phyloP scores from a whole-genome alignment of 2,797 vertebrate genomes.

The Pipistrellus nathusii region DNA sequence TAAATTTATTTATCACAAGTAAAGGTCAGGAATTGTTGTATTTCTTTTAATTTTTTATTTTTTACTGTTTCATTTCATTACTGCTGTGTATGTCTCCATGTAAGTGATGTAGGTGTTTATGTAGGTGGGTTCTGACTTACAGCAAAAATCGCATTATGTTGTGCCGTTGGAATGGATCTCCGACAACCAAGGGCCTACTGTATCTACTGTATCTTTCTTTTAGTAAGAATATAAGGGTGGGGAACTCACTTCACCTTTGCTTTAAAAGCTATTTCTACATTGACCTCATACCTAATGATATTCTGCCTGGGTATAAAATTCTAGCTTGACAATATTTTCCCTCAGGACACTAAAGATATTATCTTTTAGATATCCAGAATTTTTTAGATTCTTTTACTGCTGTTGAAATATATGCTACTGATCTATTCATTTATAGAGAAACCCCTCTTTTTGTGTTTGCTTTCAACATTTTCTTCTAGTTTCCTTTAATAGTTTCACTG shows the following conservation, averaged over 20 bases:
- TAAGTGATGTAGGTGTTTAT: no score
- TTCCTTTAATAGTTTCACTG: background rate
- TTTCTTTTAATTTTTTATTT: no score
- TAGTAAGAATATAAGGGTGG: background rate
- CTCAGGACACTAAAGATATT: background rate
- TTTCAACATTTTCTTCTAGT: constrained; percentile 13
- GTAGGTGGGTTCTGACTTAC: no score
- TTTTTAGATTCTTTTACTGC: background rate
- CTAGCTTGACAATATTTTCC: background rate
- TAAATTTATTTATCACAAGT: no score
- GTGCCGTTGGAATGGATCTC: no score
- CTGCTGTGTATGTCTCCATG: no score
- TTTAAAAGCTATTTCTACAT: background rate
- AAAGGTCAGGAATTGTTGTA: no score
- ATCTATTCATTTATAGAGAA: background rate
- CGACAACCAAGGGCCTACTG: no score
- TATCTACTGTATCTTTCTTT: background rate
- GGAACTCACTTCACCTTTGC: background rate
- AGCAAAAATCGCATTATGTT: no score
- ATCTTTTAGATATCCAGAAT: background rate
- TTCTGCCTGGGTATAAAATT: background rate
- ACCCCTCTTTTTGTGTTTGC: background rate
- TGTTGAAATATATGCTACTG: background rate
- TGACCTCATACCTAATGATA: background rate
- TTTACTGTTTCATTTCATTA: no score